Evolutionary conservation across 2,797 vertebrate genomes (phyloP), one percentile per base, ranked within the genome.

Genomic region (Echiichthys vipera): DNA sequence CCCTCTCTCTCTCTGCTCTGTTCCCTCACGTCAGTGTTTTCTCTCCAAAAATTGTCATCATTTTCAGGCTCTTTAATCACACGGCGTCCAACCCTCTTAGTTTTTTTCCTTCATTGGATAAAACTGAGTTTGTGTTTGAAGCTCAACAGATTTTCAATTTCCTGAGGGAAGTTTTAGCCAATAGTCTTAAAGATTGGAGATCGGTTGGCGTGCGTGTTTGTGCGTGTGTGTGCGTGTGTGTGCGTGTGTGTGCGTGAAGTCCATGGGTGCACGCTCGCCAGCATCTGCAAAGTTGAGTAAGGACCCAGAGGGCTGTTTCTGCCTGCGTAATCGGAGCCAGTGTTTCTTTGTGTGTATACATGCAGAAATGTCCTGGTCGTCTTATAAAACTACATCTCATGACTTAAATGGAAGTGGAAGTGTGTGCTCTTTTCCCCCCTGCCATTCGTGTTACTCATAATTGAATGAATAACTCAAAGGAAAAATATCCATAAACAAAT

Each of bases 401-500:
- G 25, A 18, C 7, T 7, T 5, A 8, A 10, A 25, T 12, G 17
- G 40, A 5, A 17, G 20, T 13, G 22, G 13, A 25, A 20, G 17
- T 37, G 13, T n/a, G 42, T 24, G 11, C 12, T 32, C 30, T 24
- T 30, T n/a, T 15, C 18, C 6, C 12, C 9, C 30, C 25, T 37
- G 20, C 32, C 30, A 29, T 24, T 37, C 0, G 0, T 47, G 24
- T 77, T 65, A 51, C 65, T 75, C 46, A 74, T 53, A 55, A 7
- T 24, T 15, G 15, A 64, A 39, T 39, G 20, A 71, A 43, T 39
- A 58, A 27, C 54, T 40, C 45, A 62, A 53, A 17, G 15, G 57
- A 39, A 43, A 80, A 73, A 22, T 54, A 24, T 79, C 74, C 71
- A 64, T 20, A 84, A 65, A 79, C 55, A 68, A 50, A 66, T 58